These are phyloP conservation scores for Holocentrus rufus DNA, from an alignment of 2,797 vertebrate genomes.

Conservation along the genomic window DNA sequence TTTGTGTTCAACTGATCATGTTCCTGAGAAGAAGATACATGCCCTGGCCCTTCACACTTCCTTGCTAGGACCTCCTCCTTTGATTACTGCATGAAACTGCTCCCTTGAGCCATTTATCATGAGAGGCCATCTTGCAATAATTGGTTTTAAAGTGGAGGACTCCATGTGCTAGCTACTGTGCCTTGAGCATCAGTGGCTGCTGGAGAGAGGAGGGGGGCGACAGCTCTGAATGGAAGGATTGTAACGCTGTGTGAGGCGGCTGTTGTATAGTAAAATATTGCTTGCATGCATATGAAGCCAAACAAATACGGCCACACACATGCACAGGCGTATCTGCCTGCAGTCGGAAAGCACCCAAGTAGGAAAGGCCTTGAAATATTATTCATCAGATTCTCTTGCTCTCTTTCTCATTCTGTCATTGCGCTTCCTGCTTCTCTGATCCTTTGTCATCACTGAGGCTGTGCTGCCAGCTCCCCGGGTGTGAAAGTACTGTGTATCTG, in stretches of 20 bases:
- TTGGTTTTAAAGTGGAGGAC: slow-evolving; percentile 34
- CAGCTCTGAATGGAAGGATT: slow-evolving; percentile 24
- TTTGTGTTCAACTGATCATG: not conserved
- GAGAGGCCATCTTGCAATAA: slow-evolving; percentile 26
- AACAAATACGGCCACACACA: not conserved
- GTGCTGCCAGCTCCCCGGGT: too few relatives aligned
- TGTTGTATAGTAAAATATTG: slow-evolving; percentile 3
- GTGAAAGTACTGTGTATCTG: not conserved
- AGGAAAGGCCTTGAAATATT: not conserved
- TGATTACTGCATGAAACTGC: slow-evolving; percentile 22
- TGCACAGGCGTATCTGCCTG: not conserved
- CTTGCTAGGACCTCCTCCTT: not conserved
- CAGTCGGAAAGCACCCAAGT: not conserved
- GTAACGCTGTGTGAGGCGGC: slow-evolving; percentile 10
- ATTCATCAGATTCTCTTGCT: not conserved
- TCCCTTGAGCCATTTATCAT: slow-evolving; percentile 31
- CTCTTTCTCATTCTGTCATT: not conserved
- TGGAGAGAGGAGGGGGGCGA: slow-evolving; percentile 25
- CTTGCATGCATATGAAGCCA: not conserved
- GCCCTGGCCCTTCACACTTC: not conserved
- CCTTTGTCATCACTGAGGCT: not conserved
- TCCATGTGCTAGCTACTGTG: not conserved
- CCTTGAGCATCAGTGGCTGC: not conserved
- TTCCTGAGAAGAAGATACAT: not conserved
- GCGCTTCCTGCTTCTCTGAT: not conserved